These are phyloP conservation scores for Esperia sulphurella DNA, from an alignment of 2,888 invertebrate genomes.

Conservation along the genomic window DNA sequence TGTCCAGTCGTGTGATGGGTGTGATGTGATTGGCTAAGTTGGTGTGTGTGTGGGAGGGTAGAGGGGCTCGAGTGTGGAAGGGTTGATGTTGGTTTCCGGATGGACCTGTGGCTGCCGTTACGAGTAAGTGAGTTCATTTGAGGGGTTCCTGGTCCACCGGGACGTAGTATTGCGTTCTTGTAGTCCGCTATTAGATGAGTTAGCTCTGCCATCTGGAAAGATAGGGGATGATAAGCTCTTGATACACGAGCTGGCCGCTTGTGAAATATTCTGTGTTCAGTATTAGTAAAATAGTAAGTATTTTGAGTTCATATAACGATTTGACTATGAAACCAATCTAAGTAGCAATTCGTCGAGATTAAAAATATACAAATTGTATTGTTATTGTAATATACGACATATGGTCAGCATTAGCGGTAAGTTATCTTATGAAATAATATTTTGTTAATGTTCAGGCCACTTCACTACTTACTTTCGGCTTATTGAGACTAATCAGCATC, in stretches of 20 bases:
- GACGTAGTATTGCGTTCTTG: constrained; percentile 92
- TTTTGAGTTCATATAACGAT: too few species aligned
- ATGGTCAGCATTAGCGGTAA: too few species aligned
- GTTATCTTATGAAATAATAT: too few species aligned
- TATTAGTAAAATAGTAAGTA: too few species aligned
- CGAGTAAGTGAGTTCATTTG: constrained; percentile 88
- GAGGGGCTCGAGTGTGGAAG: constrained; percentile 68
- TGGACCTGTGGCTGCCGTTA: constrained; percentile 83
- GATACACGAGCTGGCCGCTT: too few species aligned
- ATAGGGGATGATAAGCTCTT: background rate
- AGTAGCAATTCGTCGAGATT: too few species aligned
- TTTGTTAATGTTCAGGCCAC: too few species aligned
- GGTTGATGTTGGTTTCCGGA: constrained; percentile 57
- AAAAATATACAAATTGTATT: too few species aligned
- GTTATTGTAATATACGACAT: too few species aligned
- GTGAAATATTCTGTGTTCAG: too few species aligned
- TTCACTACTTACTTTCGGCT: constrained; percentile 86
- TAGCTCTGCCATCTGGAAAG: constrained; percentile 89
- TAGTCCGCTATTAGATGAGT: constrained; percentile 95
- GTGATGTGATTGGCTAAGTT: constrained; percentile 40
- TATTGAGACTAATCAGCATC: constrained; percentile 92
- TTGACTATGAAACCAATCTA: too few species aligned
- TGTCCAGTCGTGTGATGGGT: constrained; percentile 67
- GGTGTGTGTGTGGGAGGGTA: constrained; percentile 58
- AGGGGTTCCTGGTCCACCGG: constrained; percentile 86